Percentiles rank a stretch among this genome's conserved stretches.
These are phyloP conservation scores for Elachura formosa DNA, from an alignment of 2,113 vertebrate species.

Conservation along the genomic window DNA sequence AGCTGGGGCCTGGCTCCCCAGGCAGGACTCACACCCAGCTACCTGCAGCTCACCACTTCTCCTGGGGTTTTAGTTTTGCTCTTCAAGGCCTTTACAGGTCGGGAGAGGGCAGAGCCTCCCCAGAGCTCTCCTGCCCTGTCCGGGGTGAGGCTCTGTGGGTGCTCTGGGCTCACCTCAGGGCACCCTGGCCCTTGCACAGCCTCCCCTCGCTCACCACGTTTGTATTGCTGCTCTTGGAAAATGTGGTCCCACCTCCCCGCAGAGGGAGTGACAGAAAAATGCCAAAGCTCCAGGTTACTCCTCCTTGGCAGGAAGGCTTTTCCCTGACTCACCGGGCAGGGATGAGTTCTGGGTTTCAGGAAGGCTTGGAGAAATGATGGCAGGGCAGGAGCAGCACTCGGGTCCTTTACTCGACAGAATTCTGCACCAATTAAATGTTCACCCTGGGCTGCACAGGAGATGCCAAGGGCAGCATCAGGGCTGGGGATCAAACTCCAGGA, in stretches of 20 bases:
- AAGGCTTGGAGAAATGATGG: neutral
- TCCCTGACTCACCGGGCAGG: neutral
- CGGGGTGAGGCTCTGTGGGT: neutral
- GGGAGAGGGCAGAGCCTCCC: neutral
- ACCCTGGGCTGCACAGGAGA: neutral
- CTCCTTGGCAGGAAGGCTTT: neutral
- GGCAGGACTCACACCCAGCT: neutral
- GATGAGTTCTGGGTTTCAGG: neutral
- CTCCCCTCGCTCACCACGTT: rapidly evolving
- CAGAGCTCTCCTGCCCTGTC: neutral
- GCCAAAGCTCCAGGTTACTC: neutral
- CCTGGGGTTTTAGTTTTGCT: neutral
- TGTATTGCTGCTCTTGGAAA: neutral
- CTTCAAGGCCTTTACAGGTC: neutral
- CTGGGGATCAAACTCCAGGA: neutral
- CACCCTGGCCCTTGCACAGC: neutral
- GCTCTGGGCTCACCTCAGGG: neutral
- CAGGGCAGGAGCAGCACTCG: neutral
- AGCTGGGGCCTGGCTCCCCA: neutral
- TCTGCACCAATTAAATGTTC: neutral
- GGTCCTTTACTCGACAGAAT: neutral
- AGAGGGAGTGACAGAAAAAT: neutral
- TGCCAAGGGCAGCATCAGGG: neutral
- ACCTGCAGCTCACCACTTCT: neutral
- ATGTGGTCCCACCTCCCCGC: neutral